These are phyloP conservation scores for Myzus persicae DNA, from an alignment of 1,140 invertebrate species.

Conservation along the genomic window DNA sequence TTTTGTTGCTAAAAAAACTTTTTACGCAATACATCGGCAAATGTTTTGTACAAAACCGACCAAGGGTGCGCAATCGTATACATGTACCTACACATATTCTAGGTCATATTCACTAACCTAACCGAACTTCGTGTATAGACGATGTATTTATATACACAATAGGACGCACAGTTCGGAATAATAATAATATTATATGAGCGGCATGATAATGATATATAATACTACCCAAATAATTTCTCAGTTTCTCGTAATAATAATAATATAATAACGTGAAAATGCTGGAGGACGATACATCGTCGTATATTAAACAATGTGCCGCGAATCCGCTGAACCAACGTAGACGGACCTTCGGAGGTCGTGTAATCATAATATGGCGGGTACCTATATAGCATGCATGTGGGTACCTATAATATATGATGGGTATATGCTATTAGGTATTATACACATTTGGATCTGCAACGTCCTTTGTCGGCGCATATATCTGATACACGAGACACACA, in stretches of 20 bases:
- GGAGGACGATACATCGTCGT: background rate
- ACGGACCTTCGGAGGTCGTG: background rate
- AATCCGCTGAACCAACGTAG: too few species aligned
- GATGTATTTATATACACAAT: background rate
- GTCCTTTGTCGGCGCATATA: conserved; percentile 5
- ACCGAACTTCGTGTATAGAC: background rate
- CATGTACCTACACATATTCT: too few species aligned
- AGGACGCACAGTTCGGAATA: background rate
- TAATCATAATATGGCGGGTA: conserved; percentile 1
- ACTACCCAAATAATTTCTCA: background rate
- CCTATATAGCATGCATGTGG: too few species aligned
- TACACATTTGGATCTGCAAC: background rate
- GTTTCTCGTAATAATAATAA: background rate
- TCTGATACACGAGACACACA: background rate
- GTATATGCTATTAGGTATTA: background rate
- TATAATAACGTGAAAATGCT: background rate
- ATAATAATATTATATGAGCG: background rate
- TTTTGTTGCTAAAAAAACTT: background rate
- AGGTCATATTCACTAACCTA: too few species aligned
- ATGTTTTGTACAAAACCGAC: background rate
- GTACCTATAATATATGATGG: background rate
- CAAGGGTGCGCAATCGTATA: background rate
- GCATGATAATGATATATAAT: background rate
- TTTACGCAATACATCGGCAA: background rate
- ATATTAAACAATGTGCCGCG: background rate